Conservation (phyloP, 2,888 invertebrate species). For the Harpagoxenus sublaevis region DNA sequence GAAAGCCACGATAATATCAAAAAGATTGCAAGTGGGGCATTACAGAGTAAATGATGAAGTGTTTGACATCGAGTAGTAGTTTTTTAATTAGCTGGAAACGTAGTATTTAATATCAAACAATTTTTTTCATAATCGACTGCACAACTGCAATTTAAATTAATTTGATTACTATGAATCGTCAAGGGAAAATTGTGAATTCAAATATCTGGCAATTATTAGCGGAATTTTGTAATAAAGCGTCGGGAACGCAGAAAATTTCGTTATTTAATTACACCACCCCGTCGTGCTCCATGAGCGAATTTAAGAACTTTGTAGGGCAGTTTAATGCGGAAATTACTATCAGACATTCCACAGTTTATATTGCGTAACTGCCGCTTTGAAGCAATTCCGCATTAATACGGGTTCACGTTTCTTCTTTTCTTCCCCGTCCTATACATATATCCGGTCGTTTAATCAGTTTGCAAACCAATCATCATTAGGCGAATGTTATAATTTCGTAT, state of each 20-base stretch:
- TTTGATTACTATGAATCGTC: conserved; percentile 47
- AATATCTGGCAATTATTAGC: conserved; percentile 64
- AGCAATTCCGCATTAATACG: conserved; percentile 48
- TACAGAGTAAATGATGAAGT: conserved; percentile 11
- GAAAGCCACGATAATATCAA: conserved; percentile 8
- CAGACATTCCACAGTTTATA: conserved; percentile 61
- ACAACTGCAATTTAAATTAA: conserved; percentile 43
- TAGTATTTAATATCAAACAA: conserved; percentile 52
- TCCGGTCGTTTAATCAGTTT: conserved; percentile 35
- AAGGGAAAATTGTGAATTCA: conserved; percentile 55
- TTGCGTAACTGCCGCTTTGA: conserved; percentile 53
- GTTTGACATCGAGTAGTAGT: conserved; percentile 24
- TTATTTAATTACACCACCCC: conserved; percentile 67
- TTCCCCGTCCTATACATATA: not conserved
- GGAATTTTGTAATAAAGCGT: conserved; percentile 71
- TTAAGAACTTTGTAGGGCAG: conserved; percentile 58
- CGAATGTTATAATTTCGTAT: conserved; percentile 44
- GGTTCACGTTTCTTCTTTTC: conserved; percentile 4
- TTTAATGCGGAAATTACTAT: conserved; percentile 64
- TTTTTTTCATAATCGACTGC: conserved; percentile 31
- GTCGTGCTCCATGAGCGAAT: conserved; percentile 59
- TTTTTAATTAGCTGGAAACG: conserved; percentile 51
- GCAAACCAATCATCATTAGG: conserved; percentile 53
- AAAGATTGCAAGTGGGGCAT: conserved; percentile 14
- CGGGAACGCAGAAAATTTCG: conserved; percentile 68